Evolutionary conservation across 2,888 invertebrate species (phyloP), one percentile per base, ranked within the genome.

Genomic region (Drosophila phalerata): DNA sequence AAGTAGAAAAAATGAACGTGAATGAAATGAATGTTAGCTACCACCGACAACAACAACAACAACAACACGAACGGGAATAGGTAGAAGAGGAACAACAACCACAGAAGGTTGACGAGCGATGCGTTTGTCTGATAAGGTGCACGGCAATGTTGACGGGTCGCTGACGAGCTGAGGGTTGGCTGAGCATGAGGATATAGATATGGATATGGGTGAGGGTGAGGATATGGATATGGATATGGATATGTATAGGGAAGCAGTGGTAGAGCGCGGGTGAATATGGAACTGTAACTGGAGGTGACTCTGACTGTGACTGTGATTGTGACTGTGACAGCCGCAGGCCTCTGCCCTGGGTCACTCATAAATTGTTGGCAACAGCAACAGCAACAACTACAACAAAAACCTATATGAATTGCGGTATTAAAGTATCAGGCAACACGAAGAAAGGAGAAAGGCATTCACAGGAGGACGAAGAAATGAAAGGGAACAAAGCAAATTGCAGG

Each of bases 351-450:
- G 73, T 69, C 84, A 61, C 72, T 65, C 76, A 81, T 84, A 84
- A 84, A 82, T 84, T 83, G 77, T 69, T 55, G 51, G 70, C 70
- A 56, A 45, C 51, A 57, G 45, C 64, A 73, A 55, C 58, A 77
- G 52, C 58, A 58, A 48, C 34, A 45, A 17, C 19, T 53, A 48
- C 63, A 62, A 49, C 34, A 45, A 13, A 60, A 78, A 69, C 51
- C 47, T 56, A 47, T 81, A 78, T 87, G 88, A 81, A 83, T 85
- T 67, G 82, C 64, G 79, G 85, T 56, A 87, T 87, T 83, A 83
- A 85, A 82, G 83, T 85, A 87, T 85, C 82, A 72, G 82, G 49
- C 62, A 64, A 61, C 30, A 32, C 45, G 63, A 37, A 68, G 43
- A 55, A 32, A 48, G 28, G 8, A 38, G 19, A 15, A 15, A 40